phyloP scores from a whole-genome alignment of 2,113 vertebrate species.

The Lathamus discolor region DNA sequence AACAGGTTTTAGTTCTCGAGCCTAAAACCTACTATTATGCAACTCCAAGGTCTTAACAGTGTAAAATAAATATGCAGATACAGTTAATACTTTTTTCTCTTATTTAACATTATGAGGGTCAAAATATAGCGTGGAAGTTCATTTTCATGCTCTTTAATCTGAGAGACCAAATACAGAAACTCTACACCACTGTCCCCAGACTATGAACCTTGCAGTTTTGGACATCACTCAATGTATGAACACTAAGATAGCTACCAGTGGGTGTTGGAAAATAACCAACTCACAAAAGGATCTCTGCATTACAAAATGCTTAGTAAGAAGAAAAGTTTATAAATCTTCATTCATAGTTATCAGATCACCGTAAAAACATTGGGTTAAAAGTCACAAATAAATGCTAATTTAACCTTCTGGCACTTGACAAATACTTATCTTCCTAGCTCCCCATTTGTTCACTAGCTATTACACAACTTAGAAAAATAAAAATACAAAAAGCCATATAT shows the following conservation, averaged over 20 bases:
- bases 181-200: not conserved
- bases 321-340: not conserved
- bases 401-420: not conserved
- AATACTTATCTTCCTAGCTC: not conserved
- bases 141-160: not conserved
- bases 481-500: not conserved
- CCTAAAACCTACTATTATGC: rapidly evolving
- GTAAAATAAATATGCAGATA: not conserved
- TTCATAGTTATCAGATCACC: not conserved
- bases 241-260: not conserved
- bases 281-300: not conserved
- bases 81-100: rapidly evolving
- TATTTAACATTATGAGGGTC: not conserved
- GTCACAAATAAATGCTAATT: not conserved
- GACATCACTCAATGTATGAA: not conserved
- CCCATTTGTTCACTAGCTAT: not conserved
- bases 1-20: not conserved
- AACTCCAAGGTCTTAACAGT: not conserved
- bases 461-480: not conserved
- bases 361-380: not conserved
- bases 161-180: not conserved
- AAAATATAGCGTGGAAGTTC: not conserved
- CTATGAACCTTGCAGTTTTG: not conserved
- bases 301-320: not conserved
- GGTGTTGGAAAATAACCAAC: not conserved